Base-by-base conservation (phyloP, 1,140 invertebrate species). In the Paracyclopina nana region DNA sequence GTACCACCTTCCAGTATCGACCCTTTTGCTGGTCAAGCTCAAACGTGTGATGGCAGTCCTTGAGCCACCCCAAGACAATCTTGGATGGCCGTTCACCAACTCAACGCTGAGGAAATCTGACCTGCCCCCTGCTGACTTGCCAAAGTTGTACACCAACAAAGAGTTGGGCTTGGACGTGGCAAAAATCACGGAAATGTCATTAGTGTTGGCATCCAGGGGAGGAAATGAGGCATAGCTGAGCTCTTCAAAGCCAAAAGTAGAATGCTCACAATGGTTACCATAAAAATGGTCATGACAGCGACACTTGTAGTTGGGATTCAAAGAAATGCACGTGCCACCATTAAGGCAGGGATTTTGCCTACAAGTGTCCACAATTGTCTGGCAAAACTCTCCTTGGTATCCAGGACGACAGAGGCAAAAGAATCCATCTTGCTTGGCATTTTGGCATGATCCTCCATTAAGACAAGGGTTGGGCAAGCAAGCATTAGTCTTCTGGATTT, bases 51-150 rank as follows among this genome's bases (percentile, higher is more conserved):
- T 84, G 3, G 82, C 82, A 22, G 82, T 85, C 58, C 80, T 70
- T 1, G 82, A 74, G 1, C 82, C 85, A 24, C 85, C 85, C 60
- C 83, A 90, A 0, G 86, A 88, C 63, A 95, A 90, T 12, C 79
- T 70, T 0, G 84, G 77, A 57, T 74, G 75, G 0, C 85, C 83
- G 29, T 76, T 72, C 1, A 88, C 69, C 44, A 95, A 61, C 65
- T 95, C 85, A 31, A 95, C 70, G 0, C 87, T 84, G 25, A 95
- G 73, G 61, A 92, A 94, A 61, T 92, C 86, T 0, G 84, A 88
- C 56, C 85, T 67, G 2, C 85, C 85, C 24, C 83, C 81, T 34
- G 74, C 80, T 60, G 82, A 81, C 0, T 74, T 66, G 1, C 85
- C 86, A 58, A 81, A 91, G 57, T 91, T 92, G 64, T 92, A 94